Evolutionary conservation across 1,140 invertebrate genomes (phyloP).

Genomic region (Asbolus verrucosus): DNA sequence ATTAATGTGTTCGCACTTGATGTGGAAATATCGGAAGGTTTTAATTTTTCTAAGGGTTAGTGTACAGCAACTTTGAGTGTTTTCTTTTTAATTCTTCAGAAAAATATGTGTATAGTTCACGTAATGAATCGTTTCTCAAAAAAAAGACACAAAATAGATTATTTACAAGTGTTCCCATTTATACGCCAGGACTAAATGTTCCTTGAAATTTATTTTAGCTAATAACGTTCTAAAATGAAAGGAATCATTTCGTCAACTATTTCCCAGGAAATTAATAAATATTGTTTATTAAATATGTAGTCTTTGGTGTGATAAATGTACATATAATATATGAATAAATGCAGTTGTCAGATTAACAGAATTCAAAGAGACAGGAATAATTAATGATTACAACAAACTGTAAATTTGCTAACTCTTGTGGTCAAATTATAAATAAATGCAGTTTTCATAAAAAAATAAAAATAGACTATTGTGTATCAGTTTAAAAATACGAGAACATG

Average conservation of each 20-base stretch:
- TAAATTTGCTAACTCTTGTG: slow-evolving; percentile 7
- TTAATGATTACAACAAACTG: slow-evolving; percentile 12
- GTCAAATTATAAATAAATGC: slow-evolving; percentile 3
- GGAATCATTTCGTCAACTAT: slow-evolving; percentile 13
- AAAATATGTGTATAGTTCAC: slow-evolving; percentile 5
- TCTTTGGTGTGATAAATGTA: slow-evolving; percentile 36
- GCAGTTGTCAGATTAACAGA: slow-evolving; percentile 11
- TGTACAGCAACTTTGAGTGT: slow-evolving; percentile 17
- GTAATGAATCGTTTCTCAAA: slow-evolving; percentile 18
- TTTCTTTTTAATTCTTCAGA: background rate
- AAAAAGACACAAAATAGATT: background rate
- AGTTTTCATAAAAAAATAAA: background rate
- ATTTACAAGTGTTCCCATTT: slow-evolving; percentile 3
- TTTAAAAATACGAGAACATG: too few relatives aligned
- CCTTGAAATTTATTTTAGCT: background rate
- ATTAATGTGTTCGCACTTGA: slow-evolving; percentile 27
- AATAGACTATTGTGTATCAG: too few relatives aligned
- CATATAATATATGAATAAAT: slow-evolving; percentile 28
- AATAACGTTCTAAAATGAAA: slow-evolving; percentile 1
- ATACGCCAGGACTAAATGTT: slow-evolving; percentile 2
- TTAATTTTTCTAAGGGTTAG: slow-evolving; percentile 13
- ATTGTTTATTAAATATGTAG: slow-evolving; percentile 34
- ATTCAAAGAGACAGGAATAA: slow-evolving; percentile 5
- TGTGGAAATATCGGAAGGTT: slow-evolving; percentile 15
- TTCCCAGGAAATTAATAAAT: slow-evolving; percentile 23